A percentile compares a stretch with the other conserved stretches of the same genome.
Conservation (phyloP, 2,888 invertebrate species). For the Seira ritae region DNA sequence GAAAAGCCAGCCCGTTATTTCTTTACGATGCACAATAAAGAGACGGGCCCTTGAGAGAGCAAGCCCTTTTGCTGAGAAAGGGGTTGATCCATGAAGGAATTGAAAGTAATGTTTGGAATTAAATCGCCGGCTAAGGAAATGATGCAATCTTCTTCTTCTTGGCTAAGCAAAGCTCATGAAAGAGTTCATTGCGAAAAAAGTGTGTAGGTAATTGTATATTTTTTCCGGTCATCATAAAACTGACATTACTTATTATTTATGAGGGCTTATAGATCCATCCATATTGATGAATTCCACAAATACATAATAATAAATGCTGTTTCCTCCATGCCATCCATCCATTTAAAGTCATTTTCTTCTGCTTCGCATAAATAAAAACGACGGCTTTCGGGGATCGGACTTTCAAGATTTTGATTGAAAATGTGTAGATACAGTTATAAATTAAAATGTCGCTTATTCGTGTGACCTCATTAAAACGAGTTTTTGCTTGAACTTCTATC, state of each 20-base stretch:
- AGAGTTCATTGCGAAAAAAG: background rate
- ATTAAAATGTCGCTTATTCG: constrained; percentile 40
- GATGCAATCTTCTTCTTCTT: too few relatives aligned
- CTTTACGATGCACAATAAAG: background rate
- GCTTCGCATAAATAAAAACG: constrained; percentile 13
- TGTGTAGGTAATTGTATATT: background rate
- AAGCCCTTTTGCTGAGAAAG: background rate
- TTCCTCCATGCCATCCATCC: too few relatives aligned
- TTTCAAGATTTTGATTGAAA: constrained; percentile 18
- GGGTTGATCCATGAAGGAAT: background rate
- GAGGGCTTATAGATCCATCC: too few relatives aligned
- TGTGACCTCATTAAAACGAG: constrained; percentile 53
- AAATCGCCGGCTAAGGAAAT: too few relatives aligned
- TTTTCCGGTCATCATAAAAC: background rate
- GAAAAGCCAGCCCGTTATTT: background rate
- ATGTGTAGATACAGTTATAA: constrained; percentile 42
- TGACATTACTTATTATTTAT: background rate
- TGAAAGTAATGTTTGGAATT: too few relatives aligned
- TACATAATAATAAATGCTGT: too few relatives aligned
- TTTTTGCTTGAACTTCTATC: constrained; percentile 33
- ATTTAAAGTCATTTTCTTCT: too few relatives aligned
- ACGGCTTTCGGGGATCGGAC: background rate
- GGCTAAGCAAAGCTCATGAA: background rate
- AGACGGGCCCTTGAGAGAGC: background rate
- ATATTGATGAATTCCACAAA: background rate